These are phyloP conservation scores for Engraulis encrasicolus DNA, from an alignment of 2,113 vertebrate genomes.

Conservation along the genomic window DNA sequence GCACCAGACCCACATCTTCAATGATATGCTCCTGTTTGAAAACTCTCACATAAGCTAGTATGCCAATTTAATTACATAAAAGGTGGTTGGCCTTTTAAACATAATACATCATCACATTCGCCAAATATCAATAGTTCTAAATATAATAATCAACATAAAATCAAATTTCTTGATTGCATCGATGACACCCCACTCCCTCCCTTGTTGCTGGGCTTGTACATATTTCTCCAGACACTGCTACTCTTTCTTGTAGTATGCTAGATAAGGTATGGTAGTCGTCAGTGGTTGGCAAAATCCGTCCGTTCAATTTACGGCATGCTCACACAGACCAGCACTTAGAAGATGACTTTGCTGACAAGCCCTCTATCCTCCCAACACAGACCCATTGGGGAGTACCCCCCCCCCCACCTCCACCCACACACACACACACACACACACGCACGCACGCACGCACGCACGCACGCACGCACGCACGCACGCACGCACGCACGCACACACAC, in stretches of 20 bases:
- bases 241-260: background rate
- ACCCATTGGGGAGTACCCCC: conserved; percentile 46
- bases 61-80: background rate
- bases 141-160: background rate
- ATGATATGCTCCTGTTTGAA: background rate
- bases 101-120: background rate
- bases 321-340: conserved; percentile 44
- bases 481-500: too few species aligned
- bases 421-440: too few species aligned
- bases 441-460: too few species aligned
- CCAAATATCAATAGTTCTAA: background rate
- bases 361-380: conserved; percentile 57
- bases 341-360: conserved; percentile 79
- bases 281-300: conserved; percentile 11
- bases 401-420: conserved; percentile 31
- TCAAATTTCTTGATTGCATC: background rate
- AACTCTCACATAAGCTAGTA: background rate
- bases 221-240: background rate
- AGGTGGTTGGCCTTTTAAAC: background rate
- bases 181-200: background rate
- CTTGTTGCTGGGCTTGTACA: background rate
- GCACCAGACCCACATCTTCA: too few species aligned
- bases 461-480: too few species aligned
- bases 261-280: background rate
- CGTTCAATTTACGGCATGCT: conserved; percentile 16